phyloP scores from a whole-genome alignment of 2,888 invertebrate species.

The Drosophila cyrtoloma region DNA sequence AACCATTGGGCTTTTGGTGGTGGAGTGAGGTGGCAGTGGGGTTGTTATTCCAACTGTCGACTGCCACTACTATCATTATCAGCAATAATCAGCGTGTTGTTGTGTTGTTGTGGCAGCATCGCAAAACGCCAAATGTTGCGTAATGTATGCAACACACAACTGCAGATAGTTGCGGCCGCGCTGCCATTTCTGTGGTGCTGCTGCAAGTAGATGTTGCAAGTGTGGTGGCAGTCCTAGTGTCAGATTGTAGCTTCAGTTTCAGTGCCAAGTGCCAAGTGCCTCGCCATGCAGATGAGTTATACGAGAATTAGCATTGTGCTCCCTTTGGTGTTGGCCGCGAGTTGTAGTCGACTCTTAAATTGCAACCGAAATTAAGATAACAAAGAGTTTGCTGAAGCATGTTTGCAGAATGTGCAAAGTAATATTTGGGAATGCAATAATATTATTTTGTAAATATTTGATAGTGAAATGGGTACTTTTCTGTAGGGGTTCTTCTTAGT shows the following conservation, averaged over 20 bases:
- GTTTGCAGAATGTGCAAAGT: neutral
- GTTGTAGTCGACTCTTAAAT: neutral
- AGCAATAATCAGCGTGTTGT: slow-evolving; percentile 76
- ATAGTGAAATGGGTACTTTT: neutral
- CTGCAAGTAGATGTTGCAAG: slow-evolving; percentile 3
- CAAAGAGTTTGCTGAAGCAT: neutral
- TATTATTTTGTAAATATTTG: neutral
- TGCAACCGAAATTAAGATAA: neutral
- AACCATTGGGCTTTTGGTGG: slow-evolving; percentile 22
- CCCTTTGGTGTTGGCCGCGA: neutral
- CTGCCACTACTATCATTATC: slow-evolving; percentile 68
- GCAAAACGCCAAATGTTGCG: slow-evolving; percentile 64
- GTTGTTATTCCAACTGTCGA: slow-evolving; percentile 24
- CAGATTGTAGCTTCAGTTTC: slow-evolving; percentile 14
- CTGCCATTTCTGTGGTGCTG: slow-evolving; percentile 12
- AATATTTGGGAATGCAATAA: neutral
- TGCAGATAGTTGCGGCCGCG: slow-evolving; percentile 61
- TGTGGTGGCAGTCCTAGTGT: neutral
- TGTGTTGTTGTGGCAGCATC: slow-evolving; percentile 63
- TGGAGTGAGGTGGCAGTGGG: neutral
- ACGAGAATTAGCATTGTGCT: slow-evolving; percentile 24
- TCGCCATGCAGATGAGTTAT: slow-evolving; percentile 20
- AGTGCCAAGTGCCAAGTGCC: slow-evolving; percentile 1
- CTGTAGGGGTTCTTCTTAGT: neutral
- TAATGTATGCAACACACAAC: slow-evolving; percentile 67